phyloP scores from a whole-genome alignment of 53 echinoderm and acorn worm genomes.

The Echinarachnius parma region DNA sequence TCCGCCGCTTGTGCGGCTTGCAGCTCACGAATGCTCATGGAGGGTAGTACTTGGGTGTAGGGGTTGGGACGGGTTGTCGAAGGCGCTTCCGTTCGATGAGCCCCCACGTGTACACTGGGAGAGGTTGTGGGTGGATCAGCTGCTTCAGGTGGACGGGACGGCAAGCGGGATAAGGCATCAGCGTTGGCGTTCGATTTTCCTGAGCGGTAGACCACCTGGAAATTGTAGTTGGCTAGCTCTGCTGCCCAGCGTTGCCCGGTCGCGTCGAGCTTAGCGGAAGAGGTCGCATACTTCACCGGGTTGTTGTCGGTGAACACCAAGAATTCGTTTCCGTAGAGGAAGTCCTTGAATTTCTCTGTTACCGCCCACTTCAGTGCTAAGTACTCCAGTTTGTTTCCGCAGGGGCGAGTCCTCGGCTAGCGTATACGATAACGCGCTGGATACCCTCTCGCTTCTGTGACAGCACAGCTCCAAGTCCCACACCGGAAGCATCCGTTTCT shows the following conservation, averaged over 20 bases:
- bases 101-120: no score
- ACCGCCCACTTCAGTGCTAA: no score
- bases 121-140: no score
- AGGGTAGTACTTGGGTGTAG: no score
- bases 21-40: no score
- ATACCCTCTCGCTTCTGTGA: constrained; percentile 27
- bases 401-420: constrained; percentile 4
- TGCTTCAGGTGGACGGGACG: no score
- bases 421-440: constrained; percentile 15
- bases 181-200: no score
- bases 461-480: constrained; percentile 37
- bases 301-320: background rate
- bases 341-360: no score
- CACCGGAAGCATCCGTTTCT: constrained; percentile 25
- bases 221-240: background rate
- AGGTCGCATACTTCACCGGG: background rate
- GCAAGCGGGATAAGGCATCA: background rate
- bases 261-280: no score
- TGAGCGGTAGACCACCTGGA: background rate
- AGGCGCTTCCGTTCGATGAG: no score
- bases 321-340: background rate
- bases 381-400: constrained; percentile 5
- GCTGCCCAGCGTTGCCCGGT: background rate
- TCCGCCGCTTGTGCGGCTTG: no score
- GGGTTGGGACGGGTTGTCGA: background rate